phyloP scores from a whole-genome alignment of 1,140 invertebrate species.

The Nasonia longicornis region DNA sequence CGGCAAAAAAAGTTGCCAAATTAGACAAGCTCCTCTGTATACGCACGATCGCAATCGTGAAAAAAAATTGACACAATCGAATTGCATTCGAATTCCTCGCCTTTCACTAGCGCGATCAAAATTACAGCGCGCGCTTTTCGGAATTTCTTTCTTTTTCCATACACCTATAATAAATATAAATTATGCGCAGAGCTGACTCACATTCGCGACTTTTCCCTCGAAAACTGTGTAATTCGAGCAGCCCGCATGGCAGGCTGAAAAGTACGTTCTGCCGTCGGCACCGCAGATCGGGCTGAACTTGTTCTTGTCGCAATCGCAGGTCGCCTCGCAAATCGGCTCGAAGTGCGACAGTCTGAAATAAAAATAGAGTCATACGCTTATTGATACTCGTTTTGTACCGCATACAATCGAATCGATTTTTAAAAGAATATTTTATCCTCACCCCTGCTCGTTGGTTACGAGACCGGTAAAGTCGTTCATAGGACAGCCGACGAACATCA shows the following conservation, averaged over 20 bases:
- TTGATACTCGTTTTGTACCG: too few relatives aligned
- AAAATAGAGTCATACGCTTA: not conserved
- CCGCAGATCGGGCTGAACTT: slow-evolving; percentile 89
- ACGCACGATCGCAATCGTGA: not conserved
- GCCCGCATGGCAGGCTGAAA: slow-evolving; percentile 90
- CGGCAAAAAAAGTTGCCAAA: not conserved
- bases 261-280: slow-evolving; percentile 82
- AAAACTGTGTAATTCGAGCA: slow-evolving; percentile 77
- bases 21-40: not conserved
- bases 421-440: slow-evolving; percentile 44
- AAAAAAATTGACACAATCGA: too few relatives aligned
- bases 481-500: slow-evolving; percentile 91
- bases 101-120: too few relatives aligned
- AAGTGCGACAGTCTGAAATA: slow-evolving; percentile 65
- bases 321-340: slow-evolving; percentile 75
- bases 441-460: slow-evolving; percentile 58
- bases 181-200: slow-evolving; percentile 51
- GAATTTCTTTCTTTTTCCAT: not conserved
- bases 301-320: slow-evolving; percentile 79
- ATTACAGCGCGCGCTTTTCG: too few relatives aligned
- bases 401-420: too few relatives aligned
- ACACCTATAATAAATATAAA: slow-evolving; percentile 7
- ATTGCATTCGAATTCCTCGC: too few relatives aligned
- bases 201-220: slow-evolving; percentile 72
- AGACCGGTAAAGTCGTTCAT: slow-evolving; percentile 85